Conservation (phyloP, 2,797 vertebrate genomes). For the Falco concolor region DNA sequence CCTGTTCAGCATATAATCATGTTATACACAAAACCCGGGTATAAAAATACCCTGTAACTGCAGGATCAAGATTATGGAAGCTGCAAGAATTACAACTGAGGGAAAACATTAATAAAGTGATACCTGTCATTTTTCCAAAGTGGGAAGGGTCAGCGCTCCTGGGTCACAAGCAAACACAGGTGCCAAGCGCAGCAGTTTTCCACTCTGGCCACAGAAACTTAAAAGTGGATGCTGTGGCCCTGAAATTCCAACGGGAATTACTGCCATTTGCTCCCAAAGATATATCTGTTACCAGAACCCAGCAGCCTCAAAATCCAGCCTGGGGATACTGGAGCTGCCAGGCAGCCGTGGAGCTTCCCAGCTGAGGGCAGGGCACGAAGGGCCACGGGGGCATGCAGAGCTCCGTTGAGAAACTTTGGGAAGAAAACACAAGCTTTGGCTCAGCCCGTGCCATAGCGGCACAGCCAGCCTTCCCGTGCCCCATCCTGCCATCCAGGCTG, state of each 20-base stretch:
- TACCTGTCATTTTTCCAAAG: background rate
- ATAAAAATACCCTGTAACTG: conserved; percentile 29
- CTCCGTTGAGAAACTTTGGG: background rate
- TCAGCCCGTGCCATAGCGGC: rapidly evolving
- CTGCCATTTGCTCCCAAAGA: background rate
- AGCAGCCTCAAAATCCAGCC: background rate
- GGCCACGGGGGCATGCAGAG: background rate
- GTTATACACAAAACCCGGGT: conserved; percentile 24
- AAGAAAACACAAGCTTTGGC: background rate
- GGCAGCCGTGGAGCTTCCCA: background rate
- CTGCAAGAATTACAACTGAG: conserved; percentile 24
- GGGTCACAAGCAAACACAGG: background rate
- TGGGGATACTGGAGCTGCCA: background rate
- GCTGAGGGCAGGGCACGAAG: background rate
- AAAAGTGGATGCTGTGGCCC: background rate
- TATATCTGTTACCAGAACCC: background rate
- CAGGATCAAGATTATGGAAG: conserved; percentile 43
- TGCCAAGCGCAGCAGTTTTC: background rate
- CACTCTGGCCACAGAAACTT: rapidly evolving
- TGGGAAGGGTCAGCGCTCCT: background rate
- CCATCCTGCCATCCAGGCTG: background rate
- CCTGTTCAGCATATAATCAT: conserved; percentile 42
- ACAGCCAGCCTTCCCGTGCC: background rate
- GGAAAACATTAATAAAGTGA: conserved; percentile 50
- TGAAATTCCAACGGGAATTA: background rate